Evolutionary conservation across 2,888 invertebrate genomes (phyloP), one percentile per base, ranked within the genome.

Genomic region (Amitus sp.): DNA sequence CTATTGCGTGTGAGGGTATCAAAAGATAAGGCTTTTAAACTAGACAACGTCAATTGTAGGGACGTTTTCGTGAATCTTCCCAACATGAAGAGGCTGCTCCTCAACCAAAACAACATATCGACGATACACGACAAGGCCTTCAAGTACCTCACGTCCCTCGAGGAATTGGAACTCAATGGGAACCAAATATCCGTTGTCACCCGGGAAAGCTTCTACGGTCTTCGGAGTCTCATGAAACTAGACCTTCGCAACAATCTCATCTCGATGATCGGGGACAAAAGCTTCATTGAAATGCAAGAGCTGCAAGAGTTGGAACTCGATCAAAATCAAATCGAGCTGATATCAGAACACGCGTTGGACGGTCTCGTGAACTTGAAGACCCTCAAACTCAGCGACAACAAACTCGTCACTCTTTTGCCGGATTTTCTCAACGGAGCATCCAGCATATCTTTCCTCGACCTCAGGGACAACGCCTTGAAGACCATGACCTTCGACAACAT

Each of bases 71-170:
- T 88, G 43, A 89, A 91, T 76, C 79, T 93, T 52, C 92, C 93
- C 0, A 86, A 86, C 52, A 82, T 93, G 65, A 88, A 88, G 71
- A 89, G 90, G 64, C 86, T 98, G 34, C 89, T 89, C 65, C 85
- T 98, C 48, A 93, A 94, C 71, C 90, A 91, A 76, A 98, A 98
- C 83, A 91, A 92, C 77, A 87, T 98, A 68, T 90, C 92, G 62
- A 86, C 88, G 28, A 86, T 96, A 65, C 95, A 94, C 71, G 94
- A 95, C 64, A 91, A 91, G 63, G 91, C 96, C 17, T 95, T 93
- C 74, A 86, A 86, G 69, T 87, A 90, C 68, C 84, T 93, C 77
- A 87, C 87, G 50, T 89, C 91, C 72, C 85, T 96, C 49, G 86
- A 91, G 49, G 91, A 91, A 73, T 84, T 97, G 69, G 93, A 95